Evolutionary conservation across 2,888 invertebrate species (phyloP), one percentile per base, ranked within the genome.

Genomic region (Drosophila mayaguana): DNA sequence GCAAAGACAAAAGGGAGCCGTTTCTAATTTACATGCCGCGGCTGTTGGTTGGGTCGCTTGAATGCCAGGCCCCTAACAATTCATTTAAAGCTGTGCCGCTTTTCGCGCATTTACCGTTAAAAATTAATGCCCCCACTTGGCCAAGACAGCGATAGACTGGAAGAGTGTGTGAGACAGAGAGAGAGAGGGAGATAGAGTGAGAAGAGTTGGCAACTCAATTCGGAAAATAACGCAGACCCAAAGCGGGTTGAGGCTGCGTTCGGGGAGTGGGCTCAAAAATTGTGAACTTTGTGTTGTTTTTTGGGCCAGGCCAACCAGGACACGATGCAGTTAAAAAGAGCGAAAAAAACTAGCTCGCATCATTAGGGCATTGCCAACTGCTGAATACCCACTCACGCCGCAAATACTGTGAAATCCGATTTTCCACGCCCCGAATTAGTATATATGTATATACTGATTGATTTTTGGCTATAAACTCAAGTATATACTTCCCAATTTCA

Each of bases 41-140:
- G 63, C 66, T 62, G 51, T 20, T 48, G 61, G 63, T 55, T 48
- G 66, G 59, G 53, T 48, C 43, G 63, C 34, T n/a, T 34, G 50
- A 53, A 46, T 50, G 71, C 59, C 36, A 59, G 72, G 55, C 65
- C 67, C 66, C 68, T 72, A 66, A 78, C 84, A 89, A 87, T 87
- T 89, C 85, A 76, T 81, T 89, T 80, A 79, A 86, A 80, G 77
- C 69, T 75, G 79, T 53, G 76, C 75, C 73, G 80, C 78, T 83
- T 83, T 90, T 79, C 84, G 87, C 90, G 88, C 79, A 79, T 86
- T 90, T 89, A 87, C 79, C 90, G 84, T 91, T 91, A 90, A 91
- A 90, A 90, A 89, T 91, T 79, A 91, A 91, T 91, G 90, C 77
- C 72, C 66, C 78, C 83, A 81, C 89, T 90, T 80, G 83, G 77